Base-by-base conservation (phyloP, 2,113 vertebrate species). In the Calidris pugnax region DNA sequence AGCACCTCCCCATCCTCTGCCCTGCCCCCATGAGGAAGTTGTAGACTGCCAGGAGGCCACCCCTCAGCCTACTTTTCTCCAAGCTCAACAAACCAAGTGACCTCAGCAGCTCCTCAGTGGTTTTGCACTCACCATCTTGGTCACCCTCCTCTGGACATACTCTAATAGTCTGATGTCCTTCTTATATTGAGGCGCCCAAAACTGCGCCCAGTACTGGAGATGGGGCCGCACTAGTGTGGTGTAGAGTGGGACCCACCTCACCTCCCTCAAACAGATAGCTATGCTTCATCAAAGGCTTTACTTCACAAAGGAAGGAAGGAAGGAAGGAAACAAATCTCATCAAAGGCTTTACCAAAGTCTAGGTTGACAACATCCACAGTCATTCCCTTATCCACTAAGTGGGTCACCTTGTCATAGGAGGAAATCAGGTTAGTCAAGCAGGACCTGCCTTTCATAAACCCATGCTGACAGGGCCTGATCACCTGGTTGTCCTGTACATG, bases 171-270 rank as follows among this genome's bases (percentile, higher is more conserved):
- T 48, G 14, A 69, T 39, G 22, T 39, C 17, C 28, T 82, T 56
- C 39, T 33, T 32, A 33, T 12, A 69, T 1, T 4, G 53, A 82
- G 19, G 28, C 4, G 5, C 27, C 12, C 30, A 48, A 41, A 63
- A 48, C 47, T 26, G 33, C 19, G 5, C 35, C 2, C 9, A 78
- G 26, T 7, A 67, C 30, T 17, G 0, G 1, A 35, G 35, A 20
- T 13, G 57, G 20, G 24, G 28, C 60, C 0, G 0, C 7, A 8
- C 7, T 35, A 56, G 35, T 1, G 47, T 7, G 8, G 51, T 14
- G 51, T 6, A 51, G 28, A 51, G 60, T 3, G 1, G 73, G 19
- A 22, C 39, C 59, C 12, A 41, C 10, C n/a, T 32, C 43, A 17
- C 43, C 20, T 60, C 12, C 22, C 22, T 35, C 9, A 2, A 22